These are phyloP conservation scores for Drosophila insularis DNA, from an alignment of 1,140 invertebrate species.

Conservation along the genomic window DNA sequence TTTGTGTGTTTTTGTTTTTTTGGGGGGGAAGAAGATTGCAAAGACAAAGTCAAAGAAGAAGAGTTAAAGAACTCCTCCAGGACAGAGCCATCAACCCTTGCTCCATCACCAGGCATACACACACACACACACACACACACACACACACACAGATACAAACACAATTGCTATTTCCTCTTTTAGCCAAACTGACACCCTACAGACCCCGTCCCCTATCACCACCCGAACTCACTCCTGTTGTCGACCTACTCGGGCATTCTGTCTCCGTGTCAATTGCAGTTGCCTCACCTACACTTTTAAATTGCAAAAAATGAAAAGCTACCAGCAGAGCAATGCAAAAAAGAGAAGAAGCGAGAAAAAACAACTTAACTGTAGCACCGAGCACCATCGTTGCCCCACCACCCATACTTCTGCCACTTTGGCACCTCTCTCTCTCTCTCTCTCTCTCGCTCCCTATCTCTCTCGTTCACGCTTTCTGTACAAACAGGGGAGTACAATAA, in stretches of 20 bases:
- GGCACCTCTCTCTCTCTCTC: not conserved
- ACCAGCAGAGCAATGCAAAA: conserved; percentile 59
- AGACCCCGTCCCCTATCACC: not conserved
- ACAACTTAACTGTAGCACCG: conserved; percentile 60
- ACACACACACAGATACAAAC: conserved; percentile 26
- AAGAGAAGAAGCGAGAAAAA: conserved; percentile 37
- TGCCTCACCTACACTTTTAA: conserved; percentile 73
- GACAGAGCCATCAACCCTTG: conserved; percentile 28
- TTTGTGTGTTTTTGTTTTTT: conserved; percentile 6
- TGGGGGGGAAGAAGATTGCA: conserved; percentile 6
- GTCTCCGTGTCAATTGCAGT: conserved; percentile 75
- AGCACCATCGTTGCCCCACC: not conserved
- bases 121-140: conserved; percentile 37
- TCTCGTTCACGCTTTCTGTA: conserved; percentile 23
- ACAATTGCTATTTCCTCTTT: conserved; percentile 57
- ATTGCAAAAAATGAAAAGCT: conserved; percentile 75
- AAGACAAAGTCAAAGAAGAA: conserved; percentile 24
- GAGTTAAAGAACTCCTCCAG: conserved; percentile 22
- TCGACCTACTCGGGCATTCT: conserved; percentile 45
- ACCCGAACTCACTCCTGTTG: conserved; percentile 6
- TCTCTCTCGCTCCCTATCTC: not conserved
- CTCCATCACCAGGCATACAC: conserved; percentile 15
- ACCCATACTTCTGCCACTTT: not conserved
- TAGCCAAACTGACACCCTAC: conserved; percentile 19
- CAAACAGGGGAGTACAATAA: conserved; percentile 64